A percentile compares a stretch with the other conserved stretches of the same genome.
Conservation (phyloP, 2,888 invertebrate species). For the Pediacus dermestoides region DNA sequence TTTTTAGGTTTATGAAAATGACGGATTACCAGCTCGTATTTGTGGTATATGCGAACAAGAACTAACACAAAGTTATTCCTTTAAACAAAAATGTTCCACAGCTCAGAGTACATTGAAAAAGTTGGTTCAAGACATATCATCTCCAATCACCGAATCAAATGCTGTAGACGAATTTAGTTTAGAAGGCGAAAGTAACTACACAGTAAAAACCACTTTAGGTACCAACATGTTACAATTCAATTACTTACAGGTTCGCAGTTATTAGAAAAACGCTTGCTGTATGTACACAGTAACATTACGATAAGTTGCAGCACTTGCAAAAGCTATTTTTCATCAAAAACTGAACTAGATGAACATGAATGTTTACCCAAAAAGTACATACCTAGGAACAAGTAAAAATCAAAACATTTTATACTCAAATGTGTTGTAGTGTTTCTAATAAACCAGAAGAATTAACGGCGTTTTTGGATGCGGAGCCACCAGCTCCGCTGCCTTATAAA, state of each 20-base stretch:
- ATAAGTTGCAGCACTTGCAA: not conserved
- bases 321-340: not conserved
- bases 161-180: too few species aligned
- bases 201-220: too few species aligned
- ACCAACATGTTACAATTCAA: too few species aligned
- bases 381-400: too few species aligned
- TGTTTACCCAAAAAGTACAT: too few species aligned
- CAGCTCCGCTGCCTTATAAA: constrained; percentile 34
- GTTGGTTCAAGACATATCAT: constrained; percentile 5
- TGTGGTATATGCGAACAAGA: constrained; percentile 31
- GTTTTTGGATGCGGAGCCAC: constrained; percentile 36
- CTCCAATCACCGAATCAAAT: too few species aligned
- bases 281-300: too few species aligned
- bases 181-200: too few species aligned
- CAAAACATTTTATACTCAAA: too few species aligned
- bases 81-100: constrained; percentile 33
- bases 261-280: too few species aligned
- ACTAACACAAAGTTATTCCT: constrained; percentile 30
- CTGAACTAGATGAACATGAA: not conserved
- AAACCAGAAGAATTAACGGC: constrained; percentile 35
- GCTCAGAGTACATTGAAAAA: constrained; percentile 26
- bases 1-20: constrained; percentile 24
- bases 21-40: constrained; percentile 31
- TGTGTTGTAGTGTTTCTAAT: too few species aligned
- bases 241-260: too few species aligned